These are phyloP conservation scores for Ivindomyrus marchei DNA, from an alignment of 2,113 vertebrate species.

Conservation along the genomic window DNA sequence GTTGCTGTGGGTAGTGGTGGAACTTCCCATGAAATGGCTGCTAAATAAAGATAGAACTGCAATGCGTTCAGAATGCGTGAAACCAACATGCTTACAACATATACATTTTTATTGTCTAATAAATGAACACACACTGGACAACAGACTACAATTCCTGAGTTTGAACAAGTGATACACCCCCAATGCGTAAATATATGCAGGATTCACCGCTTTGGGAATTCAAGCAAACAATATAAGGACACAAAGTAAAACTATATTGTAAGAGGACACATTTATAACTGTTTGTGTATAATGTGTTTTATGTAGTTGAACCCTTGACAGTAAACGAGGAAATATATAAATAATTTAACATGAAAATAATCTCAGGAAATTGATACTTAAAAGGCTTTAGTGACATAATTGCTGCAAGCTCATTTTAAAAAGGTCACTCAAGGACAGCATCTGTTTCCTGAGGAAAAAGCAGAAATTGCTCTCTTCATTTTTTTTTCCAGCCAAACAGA, in stretches of 20 bases:
- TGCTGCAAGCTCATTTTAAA: conserved; percentile 37
- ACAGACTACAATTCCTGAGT: not conserved
- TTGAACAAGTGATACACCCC: not conserved
- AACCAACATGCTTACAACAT: not conserved
- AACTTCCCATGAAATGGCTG: conserved; percentile 66
- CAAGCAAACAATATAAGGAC: not conserved
- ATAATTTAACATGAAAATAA: not conserved
- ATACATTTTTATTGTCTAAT: not conserved
- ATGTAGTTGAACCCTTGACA: conserved; percentile 33
- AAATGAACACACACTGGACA: not conserved
- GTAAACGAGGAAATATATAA: not conserved
- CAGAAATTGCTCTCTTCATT: conserved; percentile 19
- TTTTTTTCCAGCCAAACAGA: conserved; percentile 1
- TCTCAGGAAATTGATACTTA: conserved; percentile 32
- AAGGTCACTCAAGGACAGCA: conserved; percentile 56
- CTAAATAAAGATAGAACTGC: not conserved
- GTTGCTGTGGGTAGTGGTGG: conserved; percentile 99
- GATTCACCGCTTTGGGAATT: not conserved
- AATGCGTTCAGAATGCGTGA: not conserved
- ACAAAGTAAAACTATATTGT: not conserved
- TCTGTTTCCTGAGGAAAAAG: conserved; percentile 40
- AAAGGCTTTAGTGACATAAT: conserved; percentile 35
- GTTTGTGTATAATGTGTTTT: not conserved
- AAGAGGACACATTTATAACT: not conserved
- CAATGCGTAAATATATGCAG: not conserved